These are phyloP conservation scores for Falco punctatus DNA, from an alignment of 2,113 vertebrate genomes.

Conservation along the genomic window DNA sequence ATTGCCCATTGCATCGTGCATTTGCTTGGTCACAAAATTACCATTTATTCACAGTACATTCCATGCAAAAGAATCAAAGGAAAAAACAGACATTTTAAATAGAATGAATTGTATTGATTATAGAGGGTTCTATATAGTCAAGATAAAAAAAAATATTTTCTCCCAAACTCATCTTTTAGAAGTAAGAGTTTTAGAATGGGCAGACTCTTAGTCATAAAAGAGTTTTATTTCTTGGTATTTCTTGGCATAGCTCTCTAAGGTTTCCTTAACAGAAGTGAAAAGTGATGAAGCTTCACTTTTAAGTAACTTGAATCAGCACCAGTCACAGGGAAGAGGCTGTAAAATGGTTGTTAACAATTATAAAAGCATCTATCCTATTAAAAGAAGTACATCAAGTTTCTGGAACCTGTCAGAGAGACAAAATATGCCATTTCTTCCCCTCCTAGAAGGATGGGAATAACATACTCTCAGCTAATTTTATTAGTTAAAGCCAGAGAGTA, in stretches of 20 bases:
- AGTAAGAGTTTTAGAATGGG: not conserved
- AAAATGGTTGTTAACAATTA: not conserved
- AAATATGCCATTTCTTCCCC: not conserved
- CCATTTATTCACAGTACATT: not conserved
- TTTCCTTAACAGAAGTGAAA: not conserved
- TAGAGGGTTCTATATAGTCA: not conserved
- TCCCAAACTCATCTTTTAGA: not conserved
- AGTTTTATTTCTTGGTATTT: not conserved
- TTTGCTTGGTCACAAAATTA: not conserved
- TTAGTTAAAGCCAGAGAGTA: not conserved
- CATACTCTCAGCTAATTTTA: not conserved
- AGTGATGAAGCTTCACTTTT: not conserved
- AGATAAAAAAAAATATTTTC: not conserved
- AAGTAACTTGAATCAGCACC: not conserved
- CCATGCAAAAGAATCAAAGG: not conserved
- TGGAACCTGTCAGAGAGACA: not conserved
- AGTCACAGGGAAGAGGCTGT: not conserved
- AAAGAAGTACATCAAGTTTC: not conserved
- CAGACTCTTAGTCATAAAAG: not conserved
- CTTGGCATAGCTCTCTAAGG: not conserved
- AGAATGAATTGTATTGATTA: not conserved
- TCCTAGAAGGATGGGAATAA: not conserved
- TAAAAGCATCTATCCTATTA: not conserved
- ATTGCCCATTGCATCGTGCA: not conserved
- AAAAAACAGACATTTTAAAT: not conserved